These are phyloP conservation scores for Pseudococcus longispinus DNA, from an alignment of 2,888 invertebrate genomes.

Conservation along the genomic window DNA sequence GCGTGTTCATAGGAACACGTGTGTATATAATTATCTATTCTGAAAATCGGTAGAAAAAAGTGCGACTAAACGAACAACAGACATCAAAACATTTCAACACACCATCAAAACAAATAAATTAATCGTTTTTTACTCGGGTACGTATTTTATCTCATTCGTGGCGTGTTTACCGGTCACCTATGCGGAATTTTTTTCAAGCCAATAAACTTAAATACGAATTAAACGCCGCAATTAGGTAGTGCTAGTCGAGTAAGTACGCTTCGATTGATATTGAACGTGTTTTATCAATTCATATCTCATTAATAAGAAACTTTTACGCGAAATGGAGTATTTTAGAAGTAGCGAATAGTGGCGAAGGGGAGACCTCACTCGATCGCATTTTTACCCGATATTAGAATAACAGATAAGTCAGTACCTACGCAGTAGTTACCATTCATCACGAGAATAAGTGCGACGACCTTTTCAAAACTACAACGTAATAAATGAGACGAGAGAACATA, in stretches of 20 bases:
- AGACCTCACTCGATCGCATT: neutral
- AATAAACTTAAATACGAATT: neutral
- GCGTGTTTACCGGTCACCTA: neutral
- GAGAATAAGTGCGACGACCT: constrained; percentile 17
- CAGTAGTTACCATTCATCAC: neutral
- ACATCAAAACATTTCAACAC: constrained; percentile 7
- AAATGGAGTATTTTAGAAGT: neutral
- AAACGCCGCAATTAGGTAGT: neutral
- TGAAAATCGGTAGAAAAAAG: neutral
- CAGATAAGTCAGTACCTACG: neutral
- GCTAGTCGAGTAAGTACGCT: neutral
- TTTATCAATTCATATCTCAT: neutral
- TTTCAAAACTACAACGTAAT: constrained; percentile 5
- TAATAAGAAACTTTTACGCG: neutral
- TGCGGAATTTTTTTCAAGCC: neutral
- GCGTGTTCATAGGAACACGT: neutral
- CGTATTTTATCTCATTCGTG: neutral
- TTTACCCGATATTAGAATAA: neutral
- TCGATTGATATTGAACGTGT: neutral
- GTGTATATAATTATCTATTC: neutral
- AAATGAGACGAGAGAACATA: neutral
- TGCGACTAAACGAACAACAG: neutral
- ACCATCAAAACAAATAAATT: constrained; percentile 27
- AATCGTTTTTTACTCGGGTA: neutral
- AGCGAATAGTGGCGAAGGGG: neutral